Evolutionary conservation across 92 coral and sea anemone genomes (phyloP), one percentile per base, ranked within the genome.

Genomic region (Parazoanthus swiftii): DNA sequence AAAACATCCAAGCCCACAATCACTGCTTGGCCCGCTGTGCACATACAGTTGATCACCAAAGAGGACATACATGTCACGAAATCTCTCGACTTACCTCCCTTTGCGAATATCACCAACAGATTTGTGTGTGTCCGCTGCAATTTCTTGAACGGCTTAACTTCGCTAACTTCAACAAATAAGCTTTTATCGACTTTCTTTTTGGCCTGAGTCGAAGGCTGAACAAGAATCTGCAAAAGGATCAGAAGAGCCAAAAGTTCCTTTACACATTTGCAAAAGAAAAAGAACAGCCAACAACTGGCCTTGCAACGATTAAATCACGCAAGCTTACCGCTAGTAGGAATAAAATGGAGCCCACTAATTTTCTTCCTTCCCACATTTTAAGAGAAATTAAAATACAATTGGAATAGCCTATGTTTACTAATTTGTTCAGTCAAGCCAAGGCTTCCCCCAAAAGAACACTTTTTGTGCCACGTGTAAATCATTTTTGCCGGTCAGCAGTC

Each of bases 71-170:
- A 54, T 54, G 59, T 54, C 59, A 54, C 59, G 20, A 54, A 63
- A 63, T 23, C 6, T 5, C 8, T 5, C 8, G 15, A 86, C 98
- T 88, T 81, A 97, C 98, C 99, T 80, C 92, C 91, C 76, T 95
- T 91, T 1, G 97, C 92, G 85, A 97, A 97, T 74, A 97, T 76
- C 68, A 95, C 98, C 73, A 97, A 86, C 59, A 97, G 90, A 89
- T 97, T 97, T 44, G 96, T 97, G 83, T 97, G 98, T 10, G 99
- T 97, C 81, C 96, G 88, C 50, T 93, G 95, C 67, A 97, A 89
- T 88, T 97, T 97, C 93, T 97, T 97, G 88, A 97, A 97, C 13
- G 94, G 92, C 85, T 97, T 97, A n/a, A 94, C 89, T 74, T 97
- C 97, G 67, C 92, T 87, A 58, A 97, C 89, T 77, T 92, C 96